Evolutionary conservation across 2,888 invertebrate species (phyloP).

Genomic region (Synergus japonicus): DNA sequence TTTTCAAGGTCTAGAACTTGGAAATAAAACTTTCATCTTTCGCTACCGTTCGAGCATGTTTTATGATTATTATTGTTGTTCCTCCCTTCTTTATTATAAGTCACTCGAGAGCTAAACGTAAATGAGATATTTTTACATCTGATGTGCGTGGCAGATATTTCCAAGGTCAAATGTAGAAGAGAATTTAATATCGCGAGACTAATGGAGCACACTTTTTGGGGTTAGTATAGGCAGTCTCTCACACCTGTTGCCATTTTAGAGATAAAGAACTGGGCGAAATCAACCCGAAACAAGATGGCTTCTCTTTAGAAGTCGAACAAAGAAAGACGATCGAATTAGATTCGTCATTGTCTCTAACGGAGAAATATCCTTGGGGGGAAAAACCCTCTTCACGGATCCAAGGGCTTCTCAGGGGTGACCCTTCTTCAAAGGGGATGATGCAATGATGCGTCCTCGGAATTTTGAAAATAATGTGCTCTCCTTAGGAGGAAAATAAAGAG

Average conservation of each 20-base stretch:
- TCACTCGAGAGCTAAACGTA: neutral
- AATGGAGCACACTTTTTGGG: neutral
- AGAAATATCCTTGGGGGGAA: neutral
- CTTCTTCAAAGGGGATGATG: conserved; percentile 29
- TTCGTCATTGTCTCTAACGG: conserved; percentile 26
- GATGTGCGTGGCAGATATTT: neutral
- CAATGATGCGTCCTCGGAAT: neutral
- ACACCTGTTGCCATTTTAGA: conserved; percentile 28
- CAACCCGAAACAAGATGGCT: conserved; percentile 6
- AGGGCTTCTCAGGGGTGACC: conserved; percentile 22
- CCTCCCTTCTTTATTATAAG: neutral
- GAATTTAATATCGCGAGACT: neutral
- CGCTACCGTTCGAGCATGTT: neutral
- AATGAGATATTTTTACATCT: neutral
- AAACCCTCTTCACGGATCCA: conserved; percentile 10
- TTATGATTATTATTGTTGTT: neutral
- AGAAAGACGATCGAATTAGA: conserved; percentile 26
- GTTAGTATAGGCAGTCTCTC: neutral
- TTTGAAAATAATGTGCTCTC: neutral
- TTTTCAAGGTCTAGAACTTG: too few relatives aligned
- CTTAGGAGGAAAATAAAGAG: neutral
- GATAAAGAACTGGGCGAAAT: conserved; percentile 14
- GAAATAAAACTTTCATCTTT: too few relatives aligned
- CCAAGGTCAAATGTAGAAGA: neutral
- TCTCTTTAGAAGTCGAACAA: conserved; percentile 17